A percentile compares a stretch with the other conserved stretches of the same genome.
Conservation (phyloP, 2,113 vertebrate genomes). For the Gallinago media region DNA sequence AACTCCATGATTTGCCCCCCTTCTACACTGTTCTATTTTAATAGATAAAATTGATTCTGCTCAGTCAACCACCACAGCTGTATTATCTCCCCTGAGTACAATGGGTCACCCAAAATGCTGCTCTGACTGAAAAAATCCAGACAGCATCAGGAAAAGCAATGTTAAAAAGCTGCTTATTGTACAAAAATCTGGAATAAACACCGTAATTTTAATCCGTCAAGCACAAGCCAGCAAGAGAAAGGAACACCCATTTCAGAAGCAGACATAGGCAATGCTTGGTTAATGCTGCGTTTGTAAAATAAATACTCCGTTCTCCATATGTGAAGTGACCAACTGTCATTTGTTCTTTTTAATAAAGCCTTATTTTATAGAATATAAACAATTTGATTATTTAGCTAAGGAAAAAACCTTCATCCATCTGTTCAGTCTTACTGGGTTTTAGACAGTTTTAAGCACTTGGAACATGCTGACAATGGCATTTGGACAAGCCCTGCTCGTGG, state of each 20-base stretch:
- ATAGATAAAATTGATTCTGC: not conserved
- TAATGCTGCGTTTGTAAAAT: not conserved
- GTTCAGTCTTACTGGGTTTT: not conserved
- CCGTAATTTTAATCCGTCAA: not conserved
- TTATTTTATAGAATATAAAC: not conserved
- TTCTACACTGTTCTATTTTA: not conserved
- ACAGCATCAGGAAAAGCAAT: not conserved
- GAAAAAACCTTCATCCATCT: not conserved
- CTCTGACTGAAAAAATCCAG: not conserved
- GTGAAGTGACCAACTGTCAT: not conserved
- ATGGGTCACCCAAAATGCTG: not conserved
- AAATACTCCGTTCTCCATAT: not conserved
- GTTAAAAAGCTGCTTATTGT: not conserved
- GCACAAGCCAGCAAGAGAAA: fast-evolving
- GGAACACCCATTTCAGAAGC: not conserved
- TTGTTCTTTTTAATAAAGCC: not conserved
- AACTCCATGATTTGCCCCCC: not conserved
- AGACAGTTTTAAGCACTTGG: not conserved
- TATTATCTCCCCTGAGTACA: not conserved
- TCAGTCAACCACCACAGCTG: not conserved
- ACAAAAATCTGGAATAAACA: not conserved
- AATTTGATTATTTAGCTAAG: not conserved
- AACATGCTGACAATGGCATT: not conserved
- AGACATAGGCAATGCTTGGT: not conserved
- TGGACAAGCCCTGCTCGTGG: not conserved